Conservation (phyloP, 2,797 vertebrate genomes). For the Anguilla obscura region DNA sequence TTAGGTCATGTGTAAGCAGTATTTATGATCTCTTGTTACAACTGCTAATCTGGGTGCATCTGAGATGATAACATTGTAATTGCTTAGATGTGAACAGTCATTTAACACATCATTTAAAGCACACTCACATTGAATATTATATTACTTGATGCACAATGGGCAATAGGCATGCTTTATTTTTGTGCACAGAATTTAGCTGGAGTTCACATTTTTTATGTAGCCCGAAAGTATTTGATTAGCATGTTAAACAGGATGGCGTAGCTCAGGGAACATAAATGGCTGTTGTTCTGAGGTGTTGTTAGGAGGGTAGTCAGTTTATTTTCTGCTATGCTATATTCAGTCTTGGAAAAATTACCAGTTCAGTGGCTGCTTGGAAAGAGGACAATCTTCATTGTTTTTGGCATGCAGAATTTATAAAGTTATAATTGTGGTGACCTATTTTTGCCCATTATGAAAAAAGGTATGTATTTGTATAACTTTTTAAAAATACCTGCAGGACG, state of each 20-base stretch:
- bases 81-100: neutral
- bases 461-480: neutral
- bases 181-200: neutral
- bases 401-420: neutral
- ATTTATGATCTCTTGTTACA: neutral
- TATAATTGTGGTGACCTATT: neutral
- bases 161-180: neutral
- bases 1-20: neutral
- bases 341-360: slow-evolving; percentile 5
- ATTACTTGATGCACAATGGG: neutral
- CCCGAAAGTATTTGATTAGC: neutral
- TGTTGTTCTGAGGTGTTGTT: neutral
- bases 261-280: neutral
- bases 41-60: neutral
- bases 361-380: neutral
- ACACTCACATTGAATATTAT: neutral
- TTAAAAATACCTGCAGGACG: neutral
- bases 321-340: slow-evolving; percentile 5
- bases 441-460: neutral
- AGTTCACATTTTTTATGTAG: neutral
- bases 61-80: neutral
- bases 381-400: neutral
- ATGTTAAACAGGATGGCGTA: neutral
- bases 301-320: slow-evolving; percentile 14
- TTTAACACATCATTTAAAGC: neutral